Evolutionary conservation across 2,888 invertebrate genomes (phyloP), one percentile per base, ranked within the genome.

Genomic region (Eupelmus urozonus): DNA sequence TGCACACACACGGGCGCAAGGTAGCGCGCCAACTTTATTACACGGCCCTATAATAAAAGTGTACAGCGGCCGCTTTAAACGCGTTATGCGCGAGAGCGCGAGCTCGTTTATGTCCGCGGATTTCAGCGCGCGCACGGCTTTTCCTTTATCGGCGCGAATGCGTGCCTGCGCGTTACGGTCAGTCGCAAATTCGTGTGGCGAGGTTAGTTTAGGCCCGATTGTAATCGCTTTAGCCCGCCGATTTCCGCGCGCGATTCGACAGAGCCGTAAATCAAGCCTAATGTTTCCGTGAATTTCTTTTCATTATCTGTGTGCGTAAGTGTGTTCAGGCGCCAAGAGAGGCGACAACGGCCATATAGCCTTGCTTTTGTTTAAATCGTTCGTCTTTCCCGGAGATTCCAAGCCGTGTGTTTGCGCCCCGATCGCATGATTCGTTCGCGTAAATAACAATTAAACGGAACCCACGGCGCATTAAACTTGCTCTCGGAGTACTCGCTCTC

Each of bases 371-470:
- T 66, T 66, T 11, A 49, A 59, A 45, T 63, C 69, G 60, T 59
- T 57, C 34, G 23, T 73, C 73, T 42, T 34, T 34, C 34, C 34
- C 34, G 34, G 9, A 34, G 34, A 34, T 34, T 45, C 13, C 9
- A 45, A 13, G 20, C 53, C 20, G 7, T 20, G 53, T 53, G 53
- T 53, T 66, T 49, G n/a, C 70, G 34, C 45, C 45, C 55, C 76
- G 82, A 81, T 86, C 81, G 85, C 86, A 86, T 85, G 87, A 87
- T 86, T 83, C 83, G 82, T 80, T 79, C 82, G 83, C 84, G 85
- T 87, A 85, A 86, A 87, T 85, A 86, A 86, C 86, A 86, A 87
- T 87, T 86, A 85, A 87, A 85, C 78, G 83, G 81, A 82, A 82
- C 81, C 77, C 81, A 72, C 77, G 75, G 79, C 76, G 82, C 83